Conservation (phyloP, 2,113 vertebrate genomes). For the Micronycteris hirsuta region DNA sequence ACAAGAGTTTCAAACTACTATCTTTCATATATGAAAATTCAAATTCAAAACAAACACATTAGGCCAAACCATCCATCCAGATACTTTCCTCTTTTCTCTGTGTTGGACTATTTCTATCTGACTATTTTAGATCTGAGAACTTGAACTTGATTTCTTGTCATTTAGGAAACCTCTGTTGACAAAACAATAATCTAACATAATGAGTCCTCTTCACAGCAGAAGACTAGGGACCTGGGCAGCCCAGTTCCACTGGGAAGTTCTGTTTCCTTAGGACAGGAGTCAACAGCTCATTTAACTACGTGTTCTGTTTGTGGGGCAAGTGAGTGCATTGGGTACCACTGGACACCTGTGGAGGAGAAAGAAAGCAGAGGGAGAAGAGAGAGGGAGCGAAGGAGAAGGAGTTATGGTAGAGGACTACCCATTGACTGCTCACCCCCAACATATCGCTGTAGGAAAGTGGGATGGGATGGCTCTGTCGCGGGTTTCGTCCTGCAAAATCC, state of each 20-base stretch:
- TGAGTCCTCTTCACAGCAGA: neutral
- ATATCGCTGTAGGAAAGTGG: neutral
- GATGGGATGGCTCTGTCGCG: neutral
- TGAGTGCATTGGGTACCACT: neutral
- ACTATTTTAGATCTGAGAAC: neutral
- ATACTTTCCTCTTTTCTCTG: neutral
- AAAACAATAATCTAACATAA: neutral
- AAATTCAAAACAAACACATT: neutral
- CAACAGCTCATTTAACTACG: neutral
- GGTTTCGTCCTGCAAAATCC: too few relatives aligned
- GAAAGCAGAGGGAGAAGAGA: neutral
- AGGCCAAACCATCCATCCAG: neutral
- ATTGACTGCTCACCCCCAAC: neutral
- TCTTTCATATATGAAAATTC: neutral
- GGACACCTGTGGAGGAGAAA: neutral
- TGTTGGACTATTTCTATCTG: neutral
- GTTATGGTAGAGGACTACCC: neutral
- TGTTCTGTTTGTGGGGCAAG: neutral
- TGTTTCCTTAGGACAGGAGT: neutral
- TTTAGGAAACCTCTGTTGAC: neutral
- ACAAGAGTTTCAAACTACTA: neutral
- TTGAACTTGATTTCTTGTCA: neutral
- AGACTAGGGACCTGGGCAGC: neutral
- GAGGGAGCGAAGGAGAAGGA: neutral
- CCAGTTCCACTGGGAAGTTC: neutral